phyloP scores from a whole-genome alignment of 2,888 invertebrate species.

The Volucella bombylans region DNA sequence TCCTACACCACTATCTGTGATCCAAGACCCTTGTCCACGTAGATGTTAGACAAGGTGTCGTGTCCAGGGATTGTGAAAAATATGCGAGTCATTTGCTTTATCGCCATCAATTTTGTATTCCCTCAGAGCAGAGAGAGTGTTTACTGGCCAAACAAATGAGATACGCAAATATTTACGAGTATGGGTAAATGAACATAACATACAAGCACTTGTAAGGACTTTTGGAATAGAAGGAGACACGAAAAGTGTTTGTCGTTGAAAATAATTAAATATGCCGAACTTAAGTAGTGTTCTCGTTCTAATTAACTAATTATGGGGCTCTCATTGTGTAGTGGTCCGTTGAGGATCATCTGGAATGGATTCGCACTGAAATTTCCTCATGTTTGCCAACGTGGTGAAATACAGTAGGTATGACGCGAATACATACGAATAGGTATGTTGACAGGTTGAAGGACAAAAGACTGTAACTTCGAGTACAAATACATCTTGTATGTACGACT shows the following conservation, averaged over 20 bases:
- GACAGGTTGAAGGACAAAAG: not conserved
- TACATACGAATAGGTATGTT: not conserved
- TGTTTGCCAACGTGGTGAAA: not conserved
- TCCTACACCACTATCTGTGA: no score
- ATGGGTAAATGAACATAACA: not conserved
- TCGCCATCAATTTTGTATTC: constrained; percentile 34
- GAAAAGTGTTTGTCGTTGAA: constrained; percentile 5
- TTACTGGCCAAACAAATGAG: constrained; percentile 13
- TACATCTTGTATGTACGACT: no score
- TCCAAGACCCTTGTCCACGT: not conserved
- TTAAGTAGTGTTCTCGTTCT: constrained; percentile 16
- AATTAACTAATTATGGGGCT: constrained; percentile 34
- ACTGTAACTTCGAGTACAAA: not conserved
- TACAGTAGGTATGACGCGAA: not conserved
- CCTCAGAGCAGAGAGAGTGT: not conserved
- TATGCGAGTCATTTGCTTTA: constrained; percentile 51
- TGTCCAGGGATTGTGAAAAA: constrained; percentile 41
- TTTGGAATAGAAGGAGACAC: no score
- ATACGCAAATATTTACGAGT: not conserved
- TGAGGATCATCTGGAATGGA: not conserved
- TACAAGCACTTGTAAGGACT: no score
- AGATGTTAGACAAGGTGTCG: constrained; percentile 6
- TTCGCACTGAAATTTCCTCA: not conserved
- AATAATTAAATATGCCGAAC: constrained; percentile 17
- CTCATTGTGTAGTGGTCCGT: not conserved